Evolutionary conservation across 2,113 vertebrate genomes (phyloP), one percentile per base, ranked within the genome.

Genomic region (Corynorhinus townsendii): DNA sequence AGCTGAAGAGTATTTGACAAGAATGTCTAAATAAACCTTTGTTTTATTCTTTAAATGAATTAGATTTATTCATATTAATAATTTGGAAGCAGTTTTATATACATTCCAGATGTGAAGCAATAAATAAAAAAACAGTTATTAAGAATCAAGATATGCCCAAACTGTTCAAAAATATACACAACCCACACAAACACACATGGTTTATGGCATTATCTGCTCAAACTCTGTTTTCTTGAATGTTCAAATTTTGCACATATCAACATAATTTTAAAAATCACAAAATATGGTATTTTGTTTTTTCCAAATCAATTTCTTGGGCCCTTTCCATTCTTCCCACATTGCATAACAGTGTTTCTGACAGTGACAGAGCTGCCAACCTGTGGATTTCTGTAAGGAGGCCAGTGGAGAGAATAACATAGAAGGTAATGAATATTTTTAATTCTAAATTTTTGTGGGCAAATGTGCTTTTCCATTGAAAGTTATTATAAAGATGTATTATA

Each of bases 391-490:
- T 69, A 69, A 92, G 59, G 10, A 96, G 89, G 33, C 3, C 12
- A 30, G 4, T 45, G 10, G 17, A 77, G 16, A 59, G 19, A 95
- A 47, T 11, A 30, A 38, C 33, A 64, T 2, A 33, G 17, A 45
- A 64, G 26, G 7, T 79, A 15, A 72, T 66, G 12, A 54, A 0
- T 17, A 75, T 54, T 91, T 93, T 84, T 64, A 90, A 86, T 73
- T 30, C 3, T 47, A 40, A 91, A 77, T 69, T 76, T 24, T 64
- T 89, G 2, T n/a, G 26, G 22, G 49, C 5, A 89, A 92, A 95
- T 89, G 84, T 93, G 28, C 16, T 95, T 93, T 79, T 71, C 12
- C 15, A 15, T 64, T 86, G 33, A 54, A 92, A 93, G 90, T 82
- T 86, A 4, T 95, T 90, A 71, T 26, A 87, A 5, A 93, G 54